Percentiles rank a stretch among this genome's conserved stretches.
Evolutionary conservation across 2,888 invertebrate species (phyloP).

Genomic region (Timandra comae): DNA sequence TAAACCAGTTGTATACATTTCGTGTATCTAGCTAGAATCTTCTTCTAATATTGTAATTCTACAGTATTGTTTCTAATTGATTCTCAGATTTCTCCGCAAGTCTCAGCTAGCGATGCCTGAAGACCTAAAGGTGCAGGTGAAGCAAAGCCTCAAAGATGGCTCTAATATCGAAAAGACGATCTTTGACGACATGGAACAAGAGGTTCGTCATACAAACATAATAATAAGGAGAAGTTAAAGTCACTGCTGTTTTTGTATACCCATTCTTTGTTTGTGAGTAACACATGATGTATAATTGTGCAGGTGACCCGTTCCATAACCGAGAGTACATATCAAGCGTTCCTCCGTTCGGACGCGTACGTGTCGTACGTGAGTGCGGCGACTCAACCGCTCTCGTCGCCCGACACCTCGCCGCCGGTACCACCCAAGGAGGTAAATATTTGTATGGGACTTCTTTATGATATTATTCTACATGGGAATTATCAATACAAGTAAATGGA

Average conservation of each 20-base stretch:
- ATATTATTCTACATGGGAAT: too few relatives aligned
- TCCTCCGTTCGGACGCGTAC: conserved; percentile 94
- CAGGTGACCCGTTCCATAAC: conserved; percentile 89
- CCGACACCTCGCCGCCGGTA: conserved; percentile 56
- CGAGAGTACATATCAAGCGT: conserved; percentile 93
- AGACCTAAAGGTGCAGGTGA: conserved; percentile 86
- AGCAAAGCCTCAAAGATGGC: conserved; percentile 83
- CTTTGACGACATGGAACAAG: conserved; percentile 89
- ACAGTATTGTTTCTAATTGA: conserved; percentile 23
- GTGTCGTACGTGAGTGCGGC: conserved; percentile 89
- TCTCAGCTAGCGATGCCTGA: conserved; percentile 89
- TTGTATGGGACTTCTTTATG: background rate
- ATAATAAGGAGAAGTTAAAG: too few relatives aligned
- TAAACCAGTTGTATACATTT: too few relatives aligned
- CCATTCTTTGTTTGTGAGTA: too few relatives aligned
- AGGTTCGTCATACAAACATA: too few relatives aligned
- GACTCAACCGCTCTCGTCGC: conserved; percentile 85
- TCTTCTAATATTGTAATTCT: too few relatives aligned
- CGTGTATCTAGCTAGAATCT: too few relatives aligned
- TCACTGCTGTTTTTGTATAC: too few relatives aligned
- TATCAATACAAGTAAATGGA: too few relatives aligned
- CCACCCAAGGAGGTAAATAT: conserved; percentile 38
- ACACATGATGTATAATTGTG: too few relatives aligned
- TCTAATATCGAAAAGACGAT: conserved; percentile 84
- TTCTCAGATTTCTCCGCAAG: conserved; percentile 89